A percentile compares a stretch with the other conserved stretches of the same genome.
These are phyloP conservation scores for Pomacea maculata DNA, from an alignment of 1,140 invertebrate genomes.

Conservation along the genomic window DNA sequence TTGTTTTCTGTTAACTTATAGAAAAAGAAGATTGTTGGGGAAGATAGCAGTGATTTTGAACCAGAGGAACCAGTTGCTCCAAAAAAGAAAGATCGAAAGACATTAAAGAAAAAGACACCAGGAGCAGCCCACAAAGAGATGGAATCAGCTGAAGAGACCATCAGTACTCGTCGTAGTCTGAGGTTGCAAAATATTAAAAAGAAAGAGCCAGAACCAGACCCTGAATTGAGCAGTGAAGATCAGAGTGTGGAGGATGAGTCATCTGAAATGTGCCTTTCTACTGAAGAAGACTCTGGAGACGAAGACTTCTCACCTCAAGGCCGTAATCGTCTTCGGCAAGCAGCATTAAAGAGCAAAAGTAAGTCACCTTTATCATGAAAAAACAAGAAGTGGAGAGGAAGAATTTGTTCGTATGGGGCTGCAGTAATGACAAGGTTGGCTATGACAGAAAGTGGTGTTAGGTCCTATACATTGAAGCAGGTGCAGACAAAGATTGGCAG, in stretches of 20 bases:
- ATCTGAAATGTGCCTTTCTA: conserved; percentile 30
- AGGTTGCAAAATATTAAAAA: conserved; percentile 23
- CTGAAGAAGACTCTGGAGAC: conserved; percentile 43
- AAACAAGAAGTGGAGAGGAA: too few relatives aligned
- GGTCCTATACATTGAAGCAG: too few relatives aligned
- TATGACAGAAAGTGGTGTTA: too few relatives aligned
- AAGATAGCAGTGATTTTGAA: conserved; percentile 26
- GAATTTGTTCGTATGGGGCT: too few relatives aligned
- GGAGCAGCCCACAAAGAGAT: neutral
- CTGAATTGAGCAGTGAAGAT: conserved; percentile 24
- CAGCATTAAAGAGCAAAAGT: conserved; percentile 44
- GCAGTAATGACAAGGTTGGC: too few relatives aligned
- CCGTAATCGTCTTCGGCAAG: conserved; percentile 49
- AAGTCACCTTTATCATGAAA: neutral
- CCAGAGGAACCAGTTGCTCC: conserved; percentile 13
- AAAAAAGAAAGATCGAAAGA: conserved; percentile 5
- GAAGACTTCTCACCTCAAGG: conserved; percentile 48
- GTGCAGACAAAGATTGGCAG: too few relatives aligned
- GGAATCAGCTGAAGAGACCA: neutral
- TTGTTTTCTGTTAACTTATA: conserved; percentile 3
- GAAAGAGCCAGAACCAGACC: conserved; percentile 25
- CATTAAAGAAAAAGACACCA: neutral
- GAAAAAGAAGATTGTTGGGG: conserved; percentile 32
- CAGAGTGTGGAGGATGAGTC: conserved; percentile 12
- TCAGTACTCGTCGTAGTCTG: conserved; percentile 18